Evolutionary conservation across 2,113 vertebrate species (phyloP).

Genomic region (Platichthys stellatus): DNA sequence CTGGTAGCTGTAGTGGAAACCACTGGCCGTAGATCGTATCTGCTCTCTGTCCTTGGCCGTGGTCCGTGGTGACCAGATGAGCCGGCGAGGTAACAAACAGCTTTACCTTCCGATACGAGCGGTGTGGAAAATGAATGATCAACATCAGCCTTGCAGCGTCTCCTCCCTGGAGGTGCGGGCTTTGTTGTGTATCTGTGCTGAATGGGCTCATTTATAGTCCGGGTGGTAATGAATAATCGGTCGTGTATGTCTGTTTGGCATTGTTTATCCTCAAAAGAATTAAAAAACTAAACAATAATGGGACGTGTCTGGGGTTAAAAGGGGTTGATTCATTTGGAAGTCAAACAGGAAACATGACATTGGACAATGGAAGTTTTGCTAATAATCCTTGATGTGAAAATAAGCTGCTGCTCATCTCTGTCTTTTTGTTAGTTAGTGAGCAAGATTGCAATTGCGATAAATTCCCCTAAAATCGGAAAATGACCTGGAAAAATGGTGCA

Average conservation of each 20-base stretch:
- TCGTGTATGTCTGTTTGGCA: not conserved
- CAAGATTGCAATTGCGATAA: not conserved
- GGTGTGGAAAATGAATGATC: conserved; percentile 33
- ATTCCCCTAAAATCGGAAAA: not conserved
- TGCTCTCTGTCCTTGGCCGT: conserved; percentile 52
- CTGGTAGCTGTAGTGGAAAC: conserved; percentile 38
- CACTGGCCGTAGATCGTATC: conserved; percentile 34
- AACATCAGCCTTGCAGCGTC: conserved; percentile 45
- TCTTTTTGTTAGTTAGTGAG: too few relatives aligned
- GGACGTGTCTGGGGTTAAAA: not conserved
- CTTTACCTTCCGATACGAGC: conserved; percentile 47
- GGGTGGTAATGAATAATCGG: conserved; percentile 4
- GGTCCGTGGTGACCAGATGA: conserved; percentile 25
- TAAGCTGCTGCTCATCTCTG: too few relatives aligned
- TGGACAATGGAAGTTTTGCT: too few relatives aligned
- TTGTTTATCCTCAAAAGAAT: conserved; percentile 9
- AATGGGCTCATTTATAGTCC: conserved; percentile 31
- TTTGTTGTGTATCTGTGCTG: conserved; percentile 27
- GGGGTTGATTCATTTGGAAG: too few relatives aligned
- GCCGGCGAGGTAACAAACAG: conserved; percentile 55
- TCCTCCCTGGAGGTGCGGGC: conserved; percentile 26
- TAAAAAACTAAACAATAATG: not conserved
- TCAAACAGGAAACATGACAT: too few relatives aligned
- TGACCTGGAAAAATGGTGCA: conserved; percentile 14
- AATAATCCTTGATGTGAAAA: too few relatives aligned